phyloP scores from a whole-genome alignment of 2,797 vertebrate species.

The Cyprinodon diabolis region DNA sequence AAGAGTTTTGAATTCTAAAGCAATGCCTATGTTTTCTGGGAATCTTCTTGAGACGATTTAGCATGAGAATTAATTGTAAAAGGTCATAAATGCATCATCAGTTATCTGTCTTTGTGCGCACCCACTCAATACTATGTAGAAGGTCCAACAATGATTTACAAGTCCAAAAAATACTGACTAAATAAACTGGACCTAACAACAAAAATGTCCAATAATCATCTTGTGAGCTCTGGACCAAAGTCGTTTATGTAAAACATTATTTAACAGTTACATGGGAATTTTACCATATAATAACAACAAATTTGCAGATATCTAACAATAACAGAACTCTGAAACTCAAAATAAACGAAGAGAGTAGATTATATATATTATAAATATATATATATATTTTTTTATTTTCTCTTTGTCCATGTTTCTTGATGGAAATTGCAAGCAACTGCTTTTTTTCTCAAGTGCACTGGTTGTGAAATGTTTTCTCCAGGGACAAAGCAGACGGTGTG shows the following conservation, averaged over 20 bases:
- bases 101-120: background rate
- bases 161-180: background rate
- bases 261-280: background rate
- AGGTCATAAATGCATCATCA: background rate
- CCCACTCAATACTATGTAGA: background rate
- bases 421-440: background rate
- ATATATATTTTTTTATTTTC: background rate
- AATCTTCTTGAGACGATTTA: background rate
- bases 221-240: background rate
- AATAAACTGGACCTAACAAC: background rate
- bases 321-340: too few relatives aligned
- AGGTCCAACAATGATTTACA: background rate
- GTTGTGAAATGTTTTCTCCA: background rate
- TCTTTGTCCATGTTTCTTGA: background rate
- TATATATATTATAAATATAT: background rate
- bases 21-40: background rate
- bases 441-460: background rate
- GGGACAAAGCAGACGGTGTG: background rate
- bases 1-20: background rate
- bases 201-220: background rate
- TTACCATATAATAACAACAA: background rate
- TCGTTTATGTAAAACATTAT: background rate
- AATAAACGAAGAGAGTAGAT: background rate
- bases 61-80: background rate
- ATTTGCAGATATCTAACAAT: background rate